Evolutionary conservation across 2,113 vertebrate genomes (phyloP).

Genomic region (Chrysochloris asiatica): DNA sequence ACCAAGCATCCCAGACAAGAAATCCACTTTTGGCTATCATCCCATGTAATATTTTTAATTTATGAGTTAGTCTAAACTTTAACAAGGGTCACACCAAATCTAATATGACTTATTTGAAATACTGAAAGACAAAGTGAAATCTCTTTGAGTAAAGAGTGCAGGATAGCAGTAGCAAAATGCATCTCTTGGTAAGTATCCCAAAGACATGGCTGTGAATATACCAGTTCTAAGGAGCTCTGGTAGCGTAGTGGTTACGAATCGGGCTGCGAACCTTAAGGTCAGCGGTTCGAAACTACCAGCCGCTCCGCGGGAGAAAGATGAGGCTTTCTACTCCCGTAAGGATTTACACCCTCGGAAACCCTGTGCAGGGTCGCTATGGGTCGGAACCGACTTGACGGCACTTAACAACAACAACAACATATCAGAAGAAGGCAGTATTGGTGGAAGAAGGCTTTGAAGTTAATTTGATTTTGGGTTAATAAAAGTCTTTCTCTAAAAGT

Average conservation of each 20-base stretch:
- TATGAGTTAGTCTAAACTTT: background rate
- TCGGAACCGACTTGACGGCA: too few species aligned
- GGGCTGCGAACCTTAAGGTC: too few species aligned
- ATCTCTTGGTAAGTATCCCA: background rate
- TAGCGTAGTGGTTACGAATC: too few species aligned
- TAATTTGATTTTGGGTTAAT: background rate
- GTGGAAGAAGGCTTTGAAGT: background rate
- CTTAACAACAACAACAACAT: too few species aligned
- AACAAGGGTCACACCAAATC: background rate
- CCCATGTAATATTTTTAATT: too few species aligned
- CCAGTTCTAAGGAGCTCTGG: too few species aligned
- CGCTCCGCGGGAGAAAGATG: too few species aligned
- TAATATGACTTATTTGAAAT: background rate
- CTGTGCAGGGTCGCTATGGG: too few species aligned
- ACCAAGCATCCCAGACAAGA: background rate
- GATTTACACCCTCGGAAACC: too few species aligned
- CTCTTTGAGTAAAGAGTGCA: background rate
- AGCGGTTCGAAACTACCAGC: too few species aligned
- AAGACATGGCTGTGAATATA: background rate
- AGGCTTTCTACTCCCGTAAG: too few species aligned
- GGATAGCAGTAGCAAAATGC: background rate
- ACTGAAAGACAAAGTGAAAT: background rate
- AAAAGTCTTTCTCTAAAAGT: background rate
- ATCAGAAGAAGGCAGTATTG: background rate
- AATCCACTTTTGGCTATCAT: background rate